phyloP scores from a whole-genome alignment of 2,113 vertebrate species.

The Neoarius graeffei region DNA sequence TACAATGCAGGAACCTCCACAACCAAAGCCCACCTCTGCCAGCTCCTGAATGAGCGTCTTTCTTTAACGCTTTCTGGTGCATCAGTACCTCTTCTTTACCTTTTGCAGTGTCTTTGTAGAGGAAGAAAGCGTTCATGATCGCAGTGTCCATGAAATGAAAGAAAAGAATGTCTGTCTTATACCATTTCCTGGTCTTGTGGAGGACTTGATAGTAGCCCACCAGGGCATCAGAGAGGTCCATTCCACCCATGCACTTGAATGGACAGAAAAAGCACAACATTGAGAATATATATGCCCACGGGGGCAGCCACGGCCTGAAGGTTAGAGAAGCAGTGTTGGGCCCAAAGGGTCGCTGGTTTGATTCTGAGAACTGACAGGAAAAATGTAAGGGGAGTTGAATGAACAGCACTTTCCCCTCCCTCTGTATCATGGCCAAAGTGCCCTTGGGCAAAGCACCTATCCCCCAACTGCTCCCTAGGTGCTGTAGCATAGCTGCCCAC shows the following conservation, averaged over 20 bases:
- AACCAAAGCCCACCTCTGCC: neutral
- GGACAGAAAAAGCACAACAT: neutral
- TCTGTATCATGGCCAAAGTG: too few species aligned
- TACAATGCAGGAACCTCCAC: too few species aligned
- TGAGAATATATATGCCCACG: too few species aligned
- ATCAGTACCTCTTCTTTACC: neutral
- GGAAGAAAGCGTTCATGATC: constrained; percentile 12
- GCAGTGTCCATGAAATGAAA: constrained; percentile 27
- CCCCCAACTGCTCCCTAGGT: too few species aligned
- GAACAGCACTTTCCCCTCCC: too few species aligned
- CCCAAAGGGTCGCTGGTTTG: too few species aligned
- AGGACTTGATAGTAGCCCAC: neutral
- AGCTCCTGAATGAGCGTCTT: neutral
- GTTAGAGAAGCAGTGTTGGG: too few species aligned
- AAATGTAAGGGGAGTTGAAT: too few species aligned
- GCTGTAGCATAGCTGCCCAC: too few species aligned
- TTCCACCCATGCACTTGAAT: neutral
- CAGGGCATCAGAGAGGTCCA: neutral
- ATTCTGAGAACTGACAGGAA: too few species aligned
- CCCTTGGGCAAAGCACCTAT: too few species aligned
- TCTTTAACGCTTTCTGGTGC: neutral
- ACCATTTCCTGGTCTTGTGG: constrained; percentile 22
- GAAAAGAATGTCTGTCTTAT: constrained; percentile 19
- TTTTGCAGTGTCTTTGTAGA: constrained; percentile 13
- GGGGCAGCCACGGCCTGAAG: too few species aligned